Evolutionary conservation across 2,113 vertebrate genomes (phyloP).

Genomic region (Columba janthina): DNA sequence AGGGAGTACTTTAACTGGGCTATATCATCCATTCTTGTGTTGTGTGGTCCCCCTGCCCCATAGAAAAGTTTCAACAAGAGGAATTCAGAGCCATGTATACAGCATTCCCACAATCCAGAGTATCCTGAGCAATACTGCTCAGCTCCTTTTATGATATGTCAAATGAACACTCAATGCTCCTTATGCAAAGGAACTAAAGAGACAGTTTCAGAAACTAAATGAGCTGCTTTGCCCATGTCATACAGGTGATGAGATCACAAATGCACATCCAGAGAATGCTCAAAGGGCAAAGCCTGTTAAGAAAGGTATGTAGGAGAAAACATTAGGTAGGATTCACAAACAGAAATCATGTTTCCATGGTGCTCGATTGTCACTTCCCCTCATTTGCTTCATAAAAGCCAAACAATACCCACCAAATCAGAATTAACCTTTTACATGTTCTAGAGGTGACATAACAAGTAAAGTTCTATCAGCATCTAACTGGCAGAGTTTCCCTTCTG

Average conservation of each 20-base stretch:
- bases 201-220: background rate
- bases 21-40: background rate
- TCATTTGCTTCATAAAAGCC: conserved; percentile 5
- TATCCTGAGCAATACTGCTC: background rate
- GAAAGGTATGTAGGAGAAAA: background rate
- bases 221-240: fast-evolving
- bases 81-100: background rate
- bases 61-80: background rate
- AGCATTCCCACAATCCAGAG: background rate
- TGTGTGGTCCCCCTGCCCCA: background rate
- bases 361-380: fast-evolving
- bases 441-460: background rate
- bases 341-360: background rate
- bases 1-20: background rate
- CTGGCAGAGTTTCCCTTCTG: background rate
- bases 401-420: background rate
- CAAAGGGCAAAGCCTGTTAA: background rate
- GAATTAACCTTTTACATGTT: background rate
- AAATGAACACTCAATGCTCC: background rate
- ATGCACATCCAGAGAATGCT: fast-evolving
- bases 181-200: background rate
- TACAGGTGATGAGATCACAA: background rate
- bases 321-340: background rate
- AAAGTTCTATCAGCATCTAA: background rate
- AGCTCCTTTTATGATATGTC: background rate